Conservation (phyloP, 2,888 invertebrate genomes). For the Clivina fossor region DNA sequence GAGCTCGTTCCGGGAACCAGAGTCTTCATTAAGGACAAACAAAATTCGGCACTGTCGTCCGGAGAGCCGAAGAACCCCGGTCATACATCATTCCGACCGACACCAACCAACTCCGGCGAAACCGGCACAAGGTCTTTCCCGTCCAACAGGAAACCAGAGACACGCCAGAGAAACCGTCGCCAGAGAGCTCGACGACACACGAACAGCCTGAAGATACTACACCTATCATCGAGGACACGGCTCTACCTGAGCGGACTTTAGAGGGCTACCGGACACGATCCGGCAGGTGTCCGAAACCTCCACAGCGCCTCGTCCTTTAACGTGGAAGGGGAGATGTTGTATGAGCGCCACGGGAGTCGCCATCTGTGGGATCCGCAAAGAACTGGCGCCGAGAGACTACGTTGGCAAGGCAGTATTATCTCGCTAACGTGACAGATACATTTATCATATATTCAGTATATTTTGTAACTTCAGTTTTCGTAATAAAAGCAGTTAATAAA, state of each 20-base stretch:
- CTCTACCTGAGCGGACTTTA: no score
- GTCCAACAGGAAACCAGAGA: not conserved
- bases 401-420: no score
- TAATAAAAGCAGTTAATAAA: no score
- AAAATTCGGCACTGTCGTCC: not conserved
- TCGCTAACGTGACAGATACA: no score
- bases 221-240: not conserved
- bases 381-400: no score
- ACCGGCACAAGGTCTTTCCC: not conserved
- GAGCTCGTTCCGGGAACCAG: not conserved
- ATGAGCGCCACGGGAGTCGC: no score
- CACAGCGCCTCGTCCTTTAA: not conserved
- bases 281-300: not conserved
- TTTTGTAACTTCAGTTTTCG: no score
- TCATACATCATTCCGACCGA: conserved; percentile 4
- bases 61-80: not conserved
- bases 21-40: not conserved
- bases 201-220: not conserved
- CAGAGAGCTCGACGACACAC: not conserved
- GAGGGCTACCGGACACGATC: not conserved
- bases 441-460: no score
- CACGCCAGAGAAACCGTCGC: not conserved
- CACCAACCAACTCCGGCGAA: not conserved
- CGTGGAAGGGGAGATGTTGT: conserved; percentile 4
- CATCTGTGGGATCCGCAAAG: no score